These are phyloP conservation scores for Pyrochroa serraticornis DNA, from an alignment of 2,888 invertebrate species.

Conservation along the genomic window DNA sequence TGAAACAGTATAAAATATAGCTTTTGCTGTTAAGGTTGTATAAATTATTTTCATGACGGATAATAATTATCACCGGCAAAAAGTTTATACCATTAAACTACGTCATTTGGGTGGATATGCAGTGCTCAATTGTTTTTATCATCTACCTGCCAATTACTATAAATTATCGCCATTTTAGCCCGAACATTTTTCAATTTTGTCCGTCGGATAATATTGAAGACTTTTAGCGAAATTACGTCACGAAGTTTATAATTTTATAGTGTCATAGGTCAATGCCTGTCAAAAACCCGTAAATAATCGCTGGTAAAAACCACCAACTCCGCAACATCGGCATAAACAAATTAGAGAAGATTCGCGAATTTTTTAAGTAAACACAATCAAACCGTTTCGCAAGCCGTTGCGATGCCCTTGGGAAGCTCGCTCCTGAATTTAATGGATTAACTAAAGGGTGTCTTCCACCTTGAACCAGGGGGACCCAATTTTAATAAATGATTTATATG, in stretches of 20 bases:
- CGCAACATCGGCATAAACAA: conserved; percentile 7
- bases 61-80: conserved; percentile 18
- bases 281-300: conserved; percentile 14
- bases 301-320: conserved; percentile 6
- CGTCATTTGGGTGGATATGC: conserved; percentile 9
- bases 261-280: conserved; percentile 22
- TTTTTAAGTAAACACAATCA: conserved; percentile 5
- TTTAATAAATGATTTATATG: conserved; percentile 53
- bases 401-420: too few relatives aligned
- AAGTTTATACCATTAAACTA: conserved; percentile 17
- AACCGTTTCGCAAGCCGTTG: conserved; percentile 8
- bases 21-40: conserved; percentile 22
- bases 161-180: too few relatives aligned
- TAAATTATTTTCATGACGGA: conserved; percentile 18
- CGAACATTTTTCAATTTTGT: too few relatives aligned
- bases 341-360: conserved; percentile 15
- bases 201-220: conserved; percentile 1
- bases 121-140: conserved; percentile 6
- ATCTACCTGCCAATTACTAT: conserved; percentile 6
- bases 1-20: conserved; percentile 22
- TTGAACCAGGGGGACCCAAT: not conserved
- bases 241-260: conserved; percentile 12
- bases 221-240: conserved; percentile 10
- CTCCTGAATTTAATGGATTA: too few relatives aligned
- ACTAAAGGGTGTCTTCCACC: too few relatives aligned